phyloP scores from a whole-genome alignment of 64 coral and sea anemone genomes.

The Montipora foliosa region DNA sequence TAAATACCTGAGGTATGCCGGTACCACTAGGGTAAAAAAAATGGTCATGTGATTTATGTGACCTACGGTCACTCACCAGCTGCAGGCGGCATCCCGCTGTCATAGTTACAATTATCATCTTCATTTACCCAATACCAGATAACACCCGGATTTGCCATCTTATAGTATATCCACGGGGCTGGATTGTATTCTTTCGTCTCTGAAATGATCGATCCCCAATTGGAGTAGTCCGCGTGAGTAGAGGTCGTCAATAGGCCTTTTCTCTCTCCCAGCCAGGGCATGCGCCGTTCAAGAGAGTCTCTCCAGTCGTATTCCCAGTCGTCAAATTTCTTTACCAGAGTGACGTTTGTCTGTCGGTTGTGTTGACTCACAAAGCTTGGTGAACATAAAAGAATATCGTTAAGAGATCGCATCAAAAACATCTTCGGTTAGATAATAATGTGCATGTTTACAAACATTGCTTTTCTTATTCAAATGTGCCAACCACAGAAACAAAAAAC shows the following conservation, averaged over 20 bases:
- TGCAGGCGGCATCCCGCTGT: not conserved
- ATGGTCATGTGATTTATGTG: too few relatives aligned
- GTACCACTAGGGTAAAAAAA: too few relatives aligned
- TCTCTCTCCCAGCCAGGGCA: conserved; percentile 72
- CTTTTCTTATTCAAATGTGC: too few relatives aligned
- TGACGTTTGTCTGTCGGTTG: conserved; percentile 65
- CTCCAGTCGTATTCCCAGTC: conserved; percentile 57
- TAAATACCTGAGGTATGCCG: too few relatives aligned
- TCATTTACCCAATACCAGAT: conserved; percentile 89
- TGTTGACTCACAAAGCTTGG: conserved; percentile 40
- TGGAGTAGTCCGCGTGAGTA: conserved; percentile 18
- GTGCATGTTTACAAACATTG: too few relatives aligned
- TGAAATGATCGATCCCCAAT: conserved; percentile 65
- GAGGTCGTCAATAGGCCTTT: conserved; percentile 56
- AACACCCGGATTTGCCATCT: conserved; percentile 62
- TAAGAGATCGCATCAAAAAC: too few relatives aligned
- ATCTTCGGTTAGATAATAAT: too few relatives aligned
- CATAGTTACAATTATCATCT: conserved; percentile 35
- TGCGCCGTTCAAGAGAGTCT: conserved; percentile 39
- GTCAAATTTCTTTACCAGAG: conserved; percentile 48
- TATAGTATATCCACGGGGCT: conserved; percentile 54
- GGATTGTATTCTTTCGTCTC: conserved; percentile 21
- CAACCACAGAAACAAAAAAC: too few relatives aligned
- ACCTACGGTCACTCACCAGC: conserved; percentile 16
- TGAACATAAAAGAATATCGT: not conserved